Evolutionary conservation across 2,888 invertebrate genomes (phyloP), one percentile per base, ranked within the genome.

Genomic region (Octodonta nipae): DNA sequence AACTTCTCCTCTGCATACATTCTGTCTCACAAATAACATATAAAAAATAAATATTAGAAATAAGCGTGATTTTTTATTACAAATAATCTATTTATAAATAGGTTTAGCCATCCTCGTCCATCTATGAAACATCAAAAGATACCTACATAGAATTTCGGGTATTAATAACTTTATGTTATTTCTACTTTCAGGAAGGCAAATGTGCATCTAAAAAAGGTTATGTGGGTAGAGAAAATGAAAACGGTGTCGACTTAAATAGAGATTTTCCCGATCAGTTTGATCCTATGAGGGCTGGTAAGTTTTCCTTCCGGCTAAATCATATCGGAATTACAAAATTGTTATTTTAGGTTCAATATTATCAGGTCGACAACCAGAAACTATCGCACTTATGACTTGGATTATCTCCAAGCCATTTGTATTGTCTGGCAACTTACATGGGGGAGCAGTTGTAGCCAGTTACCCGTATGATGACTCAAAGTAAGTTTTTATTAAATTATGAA

Each of bases 391-490:
- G 71, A 72, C 76, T 25, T 95, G 92, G 92, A 81, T 93, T 26
- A 65, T 77, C 33, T 71, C 73, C 7, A 76, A 82, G 49, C 88
- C 87, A 33, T 95, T 93, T 58, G 91, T 92, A 16, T 66, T 93
- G 29, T 93, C 92, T 0, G 92, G 85, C 2, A 95, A 93, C 61
- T 69, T 93, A 29, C 93, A 93, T 57, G 93, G 91, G n/a, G 93
- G 93, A 2, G 89, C 95, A 17, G 70, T 98, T 1, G 96, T 98
- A 2, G 95, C 93, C 31, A 96, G 95, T 60, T 98, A 95, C 64
- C 98, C 98, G 0, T 99, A 74, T 54, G 95, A 92, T 61, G 81
- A 88, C 58, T 78, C 81, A 10, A 70, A 69, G 84, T 83, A 65
- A 41, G 46, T 10, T 39, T 28, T 15, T n/a, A 13, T 28, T 26